Evolutionary conservation across 2,797 vertebrate genomes (phyloP), one percentile per base, ranked within the genome.

Genomic region (Choloepus didactylus): DNA sequence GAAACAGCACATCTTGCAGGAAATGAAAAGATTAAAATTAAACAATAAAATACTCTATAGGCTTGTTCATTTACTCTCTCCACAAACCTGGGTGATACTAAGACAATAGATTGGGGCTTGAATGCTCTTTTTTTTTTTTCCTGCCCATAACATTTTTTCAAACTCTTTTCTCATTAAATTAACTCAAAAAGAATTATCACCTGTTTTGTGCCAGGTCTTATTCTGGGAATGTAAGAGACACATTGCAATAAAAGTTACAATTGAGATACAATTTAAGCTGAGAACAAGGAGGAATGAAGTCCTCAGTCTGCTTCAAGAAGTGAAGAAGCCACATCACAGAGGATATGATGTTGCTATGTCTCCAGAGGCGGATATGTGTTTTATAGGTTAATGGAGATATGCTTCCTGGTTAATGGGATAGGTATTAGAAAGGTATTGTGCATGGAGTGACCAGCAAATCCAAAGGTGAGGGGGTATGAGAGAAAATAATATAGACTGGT

Each of bases 141-240:
- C 59, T 41, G 29, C 5, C 69, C n/a, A 59, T 94, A 75, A 90
- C 21, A 41, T 41, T 87, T 51, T 62, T 79, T 59, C 44, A 29
- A 95, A 89, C 21, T 62, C 60, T 87, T 59, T 44, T 85, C 15
- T 89, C 60, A 56, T 76, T 49, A 83, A 73, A 79, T 60, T 67
- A 67, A n/a, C 76, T 35, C 35, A 25, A 38, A 70, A 72, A 70
- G 21, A 49, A 54, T 70, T 21, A 29, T 12, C 67, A 38, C 14
- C 35, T 23, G 44, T 66, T 31, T 11, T 69, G 2, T 67, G 38
- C 10, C 72, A 41, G 5, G 41, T 46, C 51, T 44, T 64, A 2
- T 31, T 44, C 79, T 18, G 66, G n/a, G 19, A 49, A 75, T 49
- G 6, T 19, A 75, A 49, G 44, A 27, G 41, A 49, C 7, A 29